Evolutionary conservation across 2,113 vertebrate species (phyloP).

Genomic region (Camelus dromedarius): DNA sequence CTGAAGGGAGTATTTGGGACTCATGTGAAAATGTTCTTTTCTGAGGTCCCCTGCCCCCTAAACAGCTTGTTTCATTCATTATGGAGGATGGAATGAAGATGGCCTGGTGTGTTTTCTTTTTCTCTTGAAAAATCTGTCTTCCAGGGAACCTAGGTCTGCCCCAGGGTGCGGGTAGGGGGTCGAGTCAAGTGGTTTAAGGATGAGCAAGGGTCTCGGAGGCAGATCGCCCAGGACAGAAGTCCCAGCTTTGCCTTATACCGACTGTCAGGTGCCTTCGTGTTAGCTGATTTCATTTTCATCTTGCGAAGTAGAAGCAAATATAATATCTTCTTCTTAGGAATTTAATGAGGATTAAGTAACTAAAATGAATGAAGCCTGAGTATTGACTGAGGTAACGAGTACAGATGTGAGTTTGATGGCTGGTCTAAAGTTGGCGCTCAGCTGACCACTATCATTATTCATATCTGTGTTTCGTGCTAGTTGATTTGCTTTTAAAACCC

Average conservation of each 20-base stretch:
- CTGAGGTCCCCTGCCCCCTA: neutral
- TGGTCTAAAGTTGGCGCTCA: neutral
- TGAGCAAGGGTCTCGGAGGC: neutral
- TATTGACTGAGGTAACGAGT: neutral
- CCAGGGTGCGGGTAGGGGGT: neutral
- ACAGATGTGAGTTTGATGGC: neutral
- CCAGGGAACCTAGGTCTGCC: neutral
- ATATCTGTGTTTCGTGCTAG: neutral
- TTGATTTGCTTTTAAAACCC: neutral
- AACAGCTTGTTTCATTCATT: neutral
- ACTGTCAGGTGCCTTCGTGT: neutral
- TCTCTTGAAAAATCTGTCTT: neutral
- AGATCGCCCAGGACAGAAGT: neutral
- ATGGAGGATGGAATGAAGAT: neutral
- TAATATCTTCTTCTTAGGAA: neutral
- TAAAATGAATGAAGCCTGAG: neutral
- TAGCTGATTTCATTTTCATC: neutral
- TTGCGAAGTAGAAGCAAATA: neutral
- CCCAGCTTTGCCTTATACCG: neutral
- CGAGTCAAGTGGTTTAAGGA: neutral
- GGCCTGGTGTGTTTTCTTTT: neutral
- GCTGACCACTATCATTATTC: neutral
- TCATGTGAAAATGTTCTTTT: neutral
- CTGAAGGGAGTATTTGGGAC: neutral
- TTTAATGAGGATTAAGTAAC: constrained; percentile 8